A percentile compares a stretch with the other conserved stretches of the same genome.
Evolutionary conservation across 2,797 vertebrate genomes (phyloP).

Genomic region (Coranthus polyacanthus): DNA sequence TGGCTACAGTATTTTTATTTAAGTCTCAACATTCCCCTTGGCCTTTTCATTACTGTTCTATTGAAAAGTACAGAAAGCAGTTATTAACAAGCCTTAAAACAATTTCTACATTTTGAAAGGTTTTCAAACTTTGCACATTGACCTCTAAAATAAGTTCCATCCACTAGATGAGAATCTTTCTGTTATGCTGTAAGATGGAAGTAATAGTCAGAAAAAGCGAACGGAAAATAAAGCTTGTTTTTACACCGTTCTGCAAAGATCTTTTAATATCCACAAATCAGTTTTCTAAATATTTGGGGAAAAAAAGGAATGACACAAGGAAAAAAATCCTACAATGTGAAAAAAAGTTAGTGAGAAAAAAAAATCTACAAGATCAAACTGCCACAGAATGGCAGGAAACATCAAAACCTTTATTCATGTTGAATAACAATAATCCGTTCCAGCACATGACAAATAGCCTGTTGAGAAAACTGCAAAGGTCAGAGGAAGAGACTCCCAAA

Average conservation of each 20-base stretch:
- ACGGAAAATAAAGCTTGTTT: conserved; percentile 5
- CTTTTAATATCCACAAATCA: background rate
- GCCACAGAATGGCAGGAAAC: conserved; percentile 23
- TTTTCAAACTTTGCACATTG: conserved; percentile 5
- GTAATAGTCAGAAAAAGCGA: background rate
- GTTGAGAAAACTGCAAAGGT: conserved; percentile 55
- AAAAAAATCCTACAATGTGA: conserved; percentile 4
- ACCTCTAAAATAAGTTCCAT: background rate
- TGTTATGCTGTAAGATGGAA: background rate
- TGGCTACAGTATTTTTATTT: background rate
- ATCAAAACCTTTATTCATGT: conserved; percentile 32
- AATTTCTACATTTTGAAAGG: background rate
- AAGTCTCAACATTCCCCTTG: background rate
- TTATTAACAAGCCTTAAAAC: background rate
- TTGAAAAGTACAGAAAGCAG: background rate
- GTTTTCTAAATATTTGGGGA: background rate
- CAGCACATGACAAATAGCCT: conserved; percentile 34
- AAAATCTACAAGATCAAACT: background rate
- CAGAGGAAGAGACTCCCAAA: conserved; percentile 34
- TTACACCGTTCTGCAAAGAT: conserved; percentile 1
- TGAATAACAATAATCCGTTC: conserved; percentile 51
- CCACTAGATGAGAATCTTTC: background rate
- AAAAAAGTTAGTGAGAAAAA: no score
- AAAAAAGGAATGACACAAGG: conserved; percentile 4
- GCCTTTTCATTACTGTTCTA: conserved; percentile 3